phyloP scores from a whole-genome alignment of 2,113 vertebrate species.

The Nibea albiflora region DNA sequence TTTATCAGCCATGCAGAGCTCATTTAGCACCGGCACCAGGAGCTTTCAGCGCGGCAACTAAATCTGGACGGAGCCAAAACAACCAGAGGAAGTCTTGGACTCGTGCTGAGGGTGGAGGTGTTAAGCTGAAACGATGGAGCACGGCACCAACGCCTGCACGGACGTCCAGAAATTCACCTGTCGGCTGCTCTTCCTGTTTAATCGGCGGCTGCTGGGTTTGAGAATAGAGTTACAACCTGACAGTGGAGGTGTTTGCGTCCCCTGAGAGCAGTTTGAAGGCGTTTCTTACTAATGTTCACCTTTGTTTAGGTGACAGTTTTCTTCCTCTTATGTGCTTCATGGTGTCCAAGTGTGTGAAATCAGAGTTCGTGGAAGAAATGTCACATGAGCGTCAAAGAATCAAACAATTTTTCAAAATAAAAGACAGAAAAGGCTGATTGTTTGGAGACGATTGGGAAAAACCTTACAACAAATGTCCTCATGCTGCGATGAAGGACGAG shows the following conservation, averaged over 20 bases:
- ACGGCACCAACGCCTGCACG: not conserved
- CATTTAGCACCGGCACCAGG: not conserved
- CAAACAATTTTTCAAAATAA: not conserved
- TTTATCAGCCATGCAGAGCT: not conserved
- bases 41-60: not conserved
- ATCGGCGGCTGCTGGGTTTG: not conserved
- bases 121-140: not conserved
- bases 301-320: not conserved
- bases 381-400: not conserved
- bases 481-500: not conserved
- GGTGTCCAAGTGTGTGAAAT: not conserved
- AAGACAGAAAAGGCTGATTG: not conserved
- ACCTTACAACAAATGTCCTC: too few relatives aligned
- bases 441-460: not conserved
- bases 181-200: not conserved
- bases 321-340: not conserved
- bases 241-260: not conserved
- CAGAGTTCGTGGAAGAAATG: not conserved
- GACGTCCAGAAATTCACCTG: too few relatives aligned
- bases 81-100: not conserved
- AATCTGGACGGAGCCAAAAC: constrained; percentile 35
- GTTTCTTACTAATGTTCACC: not conserved
- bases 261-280: too few relatives aligned
- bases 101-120: not conserved
- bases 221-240: not conserved